phyloP scores from a whole-genome alignment of 2,888 invertebrate species.

The Tineola bisselliella region DNA sequence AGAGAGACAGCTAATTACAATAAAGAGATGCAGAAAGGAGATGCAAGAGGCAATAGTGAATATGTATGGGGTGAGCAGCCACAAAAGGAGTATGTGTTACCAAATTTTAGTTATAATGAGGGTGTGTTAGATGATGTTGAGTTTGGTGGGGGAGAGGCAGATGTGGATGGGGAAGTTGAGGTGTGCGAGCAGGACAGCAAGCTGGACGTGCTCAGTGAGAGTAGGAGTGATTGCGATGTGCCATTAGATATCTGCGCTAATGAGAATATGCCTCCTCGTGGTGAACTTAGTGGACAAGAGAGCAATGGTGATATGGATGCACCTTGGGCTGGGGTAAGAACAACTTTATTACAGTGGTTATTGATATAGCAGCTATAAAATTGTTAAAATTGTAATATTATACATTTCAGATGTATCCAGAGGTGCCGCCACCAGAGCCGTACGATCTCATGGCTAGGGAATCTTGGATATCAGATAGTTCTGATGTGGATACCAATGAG shows the following conservation, averaged over 20 bases:
- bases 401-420: slow-evolving; percentile 65
- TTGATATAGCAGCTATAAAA: too few relatives aligned
- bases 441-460: slow-evolving; percentile 75
- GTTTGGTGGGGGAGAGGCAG: slow-evolving; percentile 11
- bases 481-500: slow-evolving; percentile 61
- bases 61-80: slow-evolving; percentile 55
- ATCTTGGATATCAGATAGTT: slow-evolving; percentile 76
- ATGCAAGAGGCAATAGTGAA: slow-evolving; percentile 31
- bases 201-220: slow-evolving; percentile 45
- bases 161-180: slow-evolving; percentile 26
- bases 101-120: slow-evolving; percentile 35
- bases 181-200: slow-evolving; percentile 45
- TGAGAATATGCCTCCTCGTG: slow-evolving; percentile 87
- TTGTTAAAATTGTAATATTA: neutral
- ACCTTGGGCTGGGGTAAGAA: slow-evolving; percentile 79
- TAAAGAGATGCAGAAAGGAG: slow-evolving; percentile 30
- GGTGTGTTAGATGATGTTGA: slow-evolving; percentile 16
- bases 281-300: slow-evolving; percentile 87
- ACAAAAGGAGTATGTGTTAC: slow-evolving; percentile 53
- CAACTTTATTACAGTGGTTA: too few relatives aligned
- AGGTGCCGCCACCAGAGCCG: slow-evolving; percentile 51
- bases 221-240: slow-evolving; percentile 40
- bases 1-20: slow-evolving; percentile 29
- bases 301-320: slow-evolving; percentile 82
- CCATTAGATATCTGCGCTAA: slow-evolving; percentile 81